Percentiles rank a stretch among this genome's conserved stretches.
These are phyloP conservation scores for Lycocerus yunnanus DNA, from an alignment of 2,888 invertebrate genomes.

Conservation along the genomic window DNA sequence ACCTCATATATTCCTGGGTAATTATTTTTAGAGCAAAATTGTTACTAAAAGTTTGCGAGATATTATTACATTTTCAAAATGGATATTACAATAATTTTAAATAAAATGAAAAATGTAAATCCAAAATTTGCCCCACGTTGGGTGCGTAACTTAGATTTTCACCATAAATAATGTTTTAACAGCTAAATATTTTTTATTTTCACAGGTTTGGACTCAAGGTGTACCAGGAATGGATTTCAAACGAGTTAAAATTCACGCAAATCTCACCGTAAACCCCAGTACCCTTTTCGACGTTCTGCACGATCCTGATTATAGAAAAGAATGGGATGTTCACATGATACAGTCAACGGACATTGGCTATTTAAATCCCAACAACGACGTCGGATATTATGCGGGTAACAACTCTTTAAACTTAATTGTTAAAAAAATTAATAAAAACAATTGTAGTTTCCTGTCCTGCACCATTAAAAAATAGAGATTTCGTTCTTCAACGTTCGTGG, in stretches of 20 bases:
- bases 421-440: slow-evolving; percentile 6
- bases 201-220: slow-evolving; percentile 66
- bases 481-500: slow-evolving; percentile 91
- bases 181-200: slow-evolving; percentile 6
- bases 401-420: slow-evolving; percentile 37
- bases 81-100: too few species aligned
- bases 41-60: too few species aligned
- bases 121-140: too few species aligned
- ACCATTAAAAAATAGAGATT: slow-evolving; percentile 88
- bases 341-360: slow-evolving; percentile 86
- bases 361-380: slow-evolving; percentile 90
- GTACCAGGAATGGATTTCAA: slow-evolving; percentile 63
- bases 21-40: too few species aligned
- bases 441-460: slow-evolving; percentile 81
- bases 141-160: too few species aligned
- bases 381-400: slow-evolving; percentile 90
- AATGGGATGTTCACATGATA: slow-evolving; percentile 92
- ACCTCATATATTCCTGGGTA: too few species aligned
- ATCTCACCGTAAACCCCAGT: slow-evolving; percentile 76
- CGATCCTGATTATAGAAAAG: slow-evolving; percentile 85
- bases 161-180: too few species aligned
- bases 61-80: too few species aligned
- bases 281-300: slow-evolving; percentile 87
- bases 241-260: slow-evolving; percentile 68
- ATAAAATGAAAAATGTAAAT: too few species aligned